Percentiles rank a stretch among this genome's conserved stretches.
phyloP scores from a whole-genome alignment of 2,888 invertebrate species.

The Cremastobaeus sp. region DNA sequence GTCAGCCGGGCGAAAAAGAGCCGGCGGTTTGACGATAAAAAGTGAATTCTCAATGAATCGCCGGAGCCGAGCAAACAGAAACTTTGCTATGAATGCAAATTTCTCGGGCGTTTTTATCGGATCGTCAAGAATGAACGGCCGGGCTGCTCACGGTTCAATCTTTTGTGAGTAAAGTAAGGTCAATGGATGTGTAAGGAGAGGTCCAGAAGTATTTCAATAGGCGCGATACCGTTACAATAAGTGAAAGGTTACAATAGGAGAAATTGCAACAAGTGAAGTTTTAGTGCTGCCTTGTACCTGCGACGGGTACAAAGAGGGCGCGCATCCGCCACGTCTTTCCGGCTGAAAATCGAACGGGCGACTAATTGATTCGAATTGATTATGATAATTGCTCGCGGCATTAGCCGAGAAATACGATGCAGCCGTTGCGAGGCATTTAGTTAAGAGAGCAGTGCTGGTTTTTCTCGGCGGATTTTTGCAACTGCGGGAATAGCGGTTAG shows the following conservation, averaged over 20 bases:
- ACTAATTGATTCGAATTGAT: background rate
- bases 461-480: slow-evolving; percentile 7
- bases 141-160: slow-evolving; percentile 16
- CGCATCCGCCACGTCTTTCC: no score
- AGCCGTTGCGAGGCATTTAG: no score
- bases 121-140: background rate
- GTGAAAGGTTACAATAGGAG: slow-evolving; percentile 55
- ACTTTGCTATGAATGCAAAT: no score
- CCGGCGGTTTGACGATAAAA: no score
- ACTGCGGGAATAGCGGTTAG: slow-evolving; percentile 19
- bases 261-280: slow-evolving; percentile 50
- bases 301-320: slow-evolving; percentile 17
- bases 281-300: slow-evolving; percentile 17
- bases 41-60: no score
- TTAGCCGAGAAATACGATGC: no score
- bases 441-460: no score
- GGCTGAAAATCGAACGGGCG: background rate
- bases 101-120: background rate
- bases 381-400: background rate
- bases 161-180: slow-evolving; percentile 14
- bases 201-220: slow-evolving; percentile 36
- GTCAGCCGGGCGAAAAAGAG: no score
- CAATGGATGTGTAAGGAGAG: slow-evolving; percentile 4
- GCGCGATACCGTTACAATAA: slow-evolving; percentile 42
- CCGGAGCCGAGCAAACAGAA: no score